A percentile compares a stretch with the other conserved stretches of the same genome.
Conservation (phyloP, 2,888 invertebrate species). For the Calephelis perditalis region DNA sequence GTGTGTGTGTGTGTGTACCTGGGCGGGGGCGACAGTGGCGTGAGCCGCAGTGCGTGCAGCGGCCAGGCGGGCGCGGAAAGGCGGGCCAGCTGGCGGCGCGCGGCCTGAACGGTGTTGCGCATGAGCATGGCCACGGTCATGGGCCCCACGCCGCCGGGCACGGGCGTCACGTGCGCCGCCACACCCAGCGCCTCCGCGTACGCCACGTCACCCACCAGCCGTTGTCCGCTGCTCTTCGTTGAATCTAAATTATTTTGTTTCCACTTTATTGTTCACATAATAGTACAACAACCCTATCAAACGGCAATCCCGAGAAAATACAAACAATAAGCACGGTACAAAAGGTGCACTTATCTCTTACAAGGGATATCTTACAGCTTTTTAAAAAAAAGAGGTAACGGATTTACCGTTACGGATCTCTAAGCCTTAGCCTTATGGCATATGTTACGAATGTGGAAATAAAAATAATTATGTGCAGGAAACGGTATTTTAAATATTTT, state of each 20-base stretch:
- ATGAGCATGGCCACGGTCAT: constrained; percentile 99
- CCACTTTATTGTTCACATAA: too few species aligned
- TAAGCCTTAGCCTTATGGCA: too few species aligned
- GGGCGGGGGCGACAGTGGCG: constrained; percentile 86
- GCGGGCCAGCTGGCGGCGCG: constrained; percentile 79
- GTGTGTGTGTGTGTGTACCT: constrained; percentile 69
- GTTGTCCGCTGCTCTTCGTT: constrained; percentile 86
- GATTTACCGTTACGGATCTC: too few species aligned
- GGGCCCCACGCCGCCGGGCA: constrained; percentile 98
- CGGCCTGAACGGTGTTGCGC: constrained; percentile 94
- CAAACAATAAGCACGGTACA: too few species aligned
- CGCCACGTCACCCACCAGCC: constrained; percentile 96
- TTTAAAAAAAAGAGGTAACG: too few species aligned
- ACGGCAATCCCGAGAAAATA: too few species aligned
- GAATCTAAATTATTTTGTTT: constrained; percentile 73
- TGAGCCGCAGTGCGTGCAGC: constrained; percentile 81
- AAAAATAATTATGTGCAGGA: too few species aligned
- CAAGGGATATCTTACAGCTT: too few species aligned
- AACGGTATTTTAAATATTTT: too few species aligned
- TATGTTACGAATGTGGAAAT: too few species aligned
- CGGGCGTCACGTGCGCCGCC: constrained; percentile 95
- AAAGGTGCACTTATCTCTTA: too few species aligned
- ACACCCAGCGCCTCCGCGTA: constrained; percentile 87
- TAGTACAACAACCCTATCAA: too few species aligned
- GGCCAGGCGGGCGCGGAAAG: constrained; percentile 83